A percentile compares a stretch with the other conserved stretches of the same genome.
phyloP scores from a whole-genome alignment of 2,113 vertebrate species.

The Ammodytes dubius region DNA sequence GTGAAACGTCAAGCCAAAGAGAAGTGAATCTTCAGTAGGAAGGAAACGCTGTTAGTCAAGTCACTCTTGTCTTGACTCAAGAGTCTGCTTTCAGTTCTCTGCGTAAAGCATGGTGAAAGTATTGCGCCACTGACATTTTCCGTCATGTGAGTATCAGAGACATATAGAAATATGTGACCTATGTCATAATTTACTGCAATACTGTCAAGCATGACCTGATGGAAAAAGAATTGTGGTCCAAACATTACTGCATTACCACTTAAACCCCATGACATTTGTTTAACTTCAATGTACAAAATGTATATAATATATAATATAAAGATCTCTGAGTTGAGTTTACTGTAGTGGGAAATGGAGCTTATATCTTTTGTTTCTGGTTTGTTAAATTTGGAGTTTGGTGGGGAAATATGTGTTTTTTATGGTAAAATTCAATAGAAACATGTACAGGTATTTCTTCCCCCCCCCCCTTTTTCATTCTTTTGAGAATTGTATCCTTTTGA shows the following conservation, averaged over 20 bases:
- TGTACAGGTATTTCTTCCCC: not conserved
- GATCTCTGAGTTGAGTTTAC: not conserved
- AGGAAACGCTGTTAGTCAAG: conserved; percentile 44
- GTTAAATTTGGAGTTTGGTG: not conserved
- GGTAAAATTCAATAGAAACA: not conserved
- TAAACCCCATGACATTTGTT: not conserved
- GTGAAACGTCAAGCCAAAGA: not conserved
- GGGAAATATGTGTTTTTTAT: not conserved
- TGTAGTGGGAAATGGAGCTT: not conserved
- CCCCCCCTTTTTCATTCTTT: no score
- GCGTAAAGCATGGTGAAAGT: not conserved
- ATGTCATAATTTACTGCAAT: not conserved
- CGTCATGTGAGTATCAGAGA: not conserved
- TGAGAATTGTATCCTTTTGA: not conserved
- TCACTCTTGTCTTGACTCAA: no score
- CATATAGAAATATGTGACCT: conserved; percentile 2
- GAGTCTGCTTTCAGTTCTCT: conserved; percentile 63
- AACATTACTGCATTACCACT: not conserved
- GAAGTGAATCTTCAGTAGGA: conserved; percentile 41
- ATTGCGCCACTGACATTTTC: conserved; percentile 12
- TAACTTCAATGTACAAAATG: not conserved
- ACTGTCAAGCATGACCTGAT: not conserved
- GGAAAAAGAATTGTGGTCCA: not conserved
- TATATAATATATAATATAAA: not conserved
- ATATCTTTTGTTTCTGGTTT: not conserved